These are phyloP conservation scores for Protonibea diacanthus DNA, from an alignment of 2,797 vertebrate genomes.

Conservation along the genomic window DNA sequence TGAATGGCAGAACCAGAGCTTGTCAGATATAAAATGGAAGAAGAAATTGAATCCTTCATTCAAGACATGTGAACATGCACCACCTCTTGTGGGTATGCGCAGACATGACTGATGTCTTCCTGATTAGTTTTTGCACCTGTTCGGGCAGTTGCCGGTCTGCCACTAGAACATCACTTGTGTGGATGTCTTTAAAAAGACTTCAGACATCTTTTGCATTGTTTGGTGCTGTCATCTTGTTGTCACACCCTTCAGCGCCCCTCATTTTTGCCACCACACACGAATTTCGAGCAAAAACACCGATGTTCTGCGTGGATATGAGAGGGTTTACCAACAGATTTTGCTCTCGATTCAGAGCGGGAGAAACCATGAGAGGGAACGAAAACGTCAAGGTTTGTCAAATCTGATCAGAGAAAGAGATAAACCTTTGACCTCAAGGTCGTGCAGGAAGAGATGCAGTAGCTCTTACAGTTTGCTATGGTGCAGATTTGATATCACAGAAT, in stretches of 20 bases:
- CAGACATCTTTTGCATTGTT: background rate
- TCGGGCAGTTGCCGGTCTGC: no score
- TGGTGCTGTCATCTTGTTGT: background rate
- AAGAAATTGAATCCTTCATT: background rate
- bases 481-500: constrained; percentile 55
- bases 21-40: background rate
- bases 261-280: background rate
- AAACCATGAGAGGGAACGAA: background rate
- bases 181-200: constrained; percentile 4
- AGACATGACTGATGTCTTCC: constrained; percentile 2
- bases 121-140: background rate
- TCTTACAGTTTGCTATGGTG: constrained; percentile 19
- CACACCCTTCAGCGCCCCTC: background rate
- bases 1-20: constrained; percentile 16
- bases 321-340: background rate
- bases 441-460: constrained; percentile 33
- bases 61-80: background rate
- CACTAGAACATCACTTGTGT: constrained; percentile 12
- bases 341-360: constrained; percentile 4
- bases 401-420: background rate
- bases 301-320: background rate
- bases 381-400: background rate
- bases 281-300: background rate
- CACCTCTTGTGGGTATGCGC: background rate
- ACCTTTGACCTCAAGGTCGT: constrained; percentile 42